Base-by-base conservation (phyloP, 1,140 invertebrate genomes). In the Bombus consobrinus region DNA sequence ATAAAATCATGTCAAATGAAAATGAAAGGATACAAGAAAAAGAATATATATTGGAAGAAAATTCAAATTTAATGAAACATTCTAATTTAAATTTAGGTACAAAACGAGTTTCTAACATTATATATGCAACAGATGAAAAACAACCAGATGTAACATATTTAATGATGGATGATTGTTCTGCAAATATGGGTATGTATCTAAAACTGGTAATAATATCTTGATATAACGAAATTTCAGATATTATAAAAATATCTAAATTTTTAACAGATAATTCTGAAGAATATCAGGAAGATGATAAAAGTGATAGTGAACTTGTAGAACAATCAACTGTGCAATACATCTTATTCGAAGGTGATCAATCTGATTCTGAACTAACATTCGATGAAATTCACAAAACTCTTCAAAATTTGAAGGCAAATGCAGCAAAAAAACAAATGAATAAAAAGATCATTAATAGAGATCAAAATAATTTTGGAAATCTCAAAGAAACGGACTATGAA, bases 321-420 rank as follows among this genome's bases (percentile, higher is more conserved):
- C 91, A 93, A 64, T 94, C 95, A 41, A 95, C 94, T n/a, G 94
- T 95, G 66, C 94, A 95, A 85, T 94, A 93, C 69, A 94, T 95
- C 57, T 83, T 95, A 13, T 92, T 91, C 2, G 93, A 93, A 57
- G 91, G 90, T 12, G 93, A 95, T 39, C 88, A 93, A 34, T 94
- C 94, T 0, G 94, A 95, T 73, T 92, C 92, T 5, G 95, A 95
- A 82, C 79, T 95, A 34, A 95, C 95, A 1, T 95, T 95, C 37
- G 95, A 94, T 32, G 95, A 95, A 10, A 93, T 95, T 47, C 89
- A 92, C 53, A 74, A 87, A 15, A 94, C 93, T 0, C 86, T 95
- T 32, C 81, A 86, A 28, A 92, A 88, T 66, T 87, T 92, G n/a
- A 91, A 91, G 15, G 37, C 62, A 32, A 89, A 64, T n/a, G 64